Conservation (phyloP, 1,140 invertebrate species). For the Anastrepha ludens region DNA sequence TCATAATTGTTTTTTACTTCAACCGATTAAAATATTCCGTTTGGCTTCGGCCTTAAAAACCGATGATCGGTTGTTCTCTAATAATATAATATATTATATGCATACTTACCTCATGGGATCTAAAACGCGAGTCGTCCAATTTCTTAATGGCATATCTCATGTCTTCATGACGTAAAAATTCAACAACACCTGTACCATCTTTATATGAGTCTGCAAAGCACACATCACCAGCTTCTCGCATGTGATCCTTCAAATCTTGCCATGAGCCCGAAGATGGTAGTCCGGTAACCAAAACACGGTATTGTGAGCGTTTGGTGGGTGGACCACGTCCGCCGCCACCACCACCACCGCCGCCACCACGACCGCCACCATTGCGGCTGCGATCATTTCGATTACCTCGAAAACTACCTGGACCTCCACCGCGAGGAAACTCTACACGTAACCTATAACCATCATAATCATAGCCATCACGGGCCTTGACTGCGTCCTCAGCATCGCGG, state of each 20-base stretch:
- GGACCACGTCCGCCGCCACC: constrained; percentile 78
- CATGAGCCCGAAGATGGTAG: constrained; percentile 92
- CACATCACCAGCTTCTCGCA: constrained; percentile 99
- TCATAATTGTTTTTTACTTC: too few species aligned
- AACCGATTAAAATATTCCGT: too few species aligned
- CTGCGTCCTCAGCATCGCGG: constrained; percentile 98
- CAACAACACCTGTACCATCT: constrained; percentile 98
- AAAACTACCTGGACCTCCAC: constrained; percentile 76
- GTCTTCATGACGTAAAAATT: constrained; percentile 97
- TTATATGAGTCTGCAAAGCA: constrained; percentile 99
- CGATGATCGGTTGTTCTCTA: constrained; percentile 57
- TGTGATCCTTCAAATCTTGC: constrained; percentile 99
- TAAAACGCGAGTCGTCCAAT: constrained; percentile 96
- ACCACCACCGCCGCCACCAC: constrained; percentile 72
- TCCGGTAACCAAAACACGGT: constrained; percentile 94
- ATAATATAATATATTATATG: constrained; percentile 69
- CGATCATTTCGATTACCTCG: constrained; percentile 75
- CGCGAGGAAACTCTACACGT: constrained; percentile 91
- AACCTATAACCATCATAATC: constrained; percentile 98
- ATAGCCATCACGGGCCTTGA: constrained; percentile 96
- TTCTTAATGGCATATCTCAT: constrained; percentile 99
- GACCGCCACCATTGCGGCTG: constrained; percentile 72
- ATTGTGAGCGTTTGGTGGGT: constrained; percentile 92
- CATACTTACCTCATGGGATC: constrained; percentile 93
- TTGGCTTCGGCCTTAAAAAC: constrained; percentile 83